Conservation (phyloP, 2,888 invertebrate genomes). For the Campaea margaritaria region DNA sequence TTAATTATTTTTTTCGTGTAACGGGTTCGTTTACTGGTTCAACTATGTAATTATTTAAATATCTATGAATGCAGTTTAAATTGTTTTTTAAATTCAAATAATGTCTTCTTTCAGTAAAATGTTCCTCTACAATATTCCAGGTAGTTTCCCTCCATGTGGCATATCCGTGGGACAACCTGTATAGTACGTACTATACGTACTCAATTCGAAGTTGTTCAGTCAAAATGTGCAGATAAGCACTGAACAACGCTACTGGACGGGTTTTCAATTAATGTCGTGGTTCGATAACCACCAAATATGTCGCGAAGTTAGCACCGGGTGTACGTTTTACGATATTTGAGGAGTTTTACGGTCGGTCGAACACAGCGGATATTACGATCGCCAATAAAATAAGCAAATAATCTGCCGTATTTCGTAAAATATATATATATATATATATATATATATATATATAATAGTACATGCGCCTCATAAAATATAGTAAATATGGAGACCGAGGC, state of each 20-base stretch:
- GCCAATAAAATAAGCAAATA: conserved; percentile 57
- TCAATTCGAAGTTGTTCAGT: no score
- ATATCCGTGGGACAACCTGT: no score
- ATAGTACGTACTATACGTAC: no score
- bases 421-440: conserved; percentile 27
- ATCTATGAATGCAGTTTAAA: no score
- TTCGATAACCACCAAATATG: conserved; percentile 7
- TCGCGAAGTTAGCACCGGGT: conserved; percentile 4
- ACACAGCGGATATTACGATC: conserved; percentile 58
- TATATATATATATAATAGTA: conserved; percentile 29
- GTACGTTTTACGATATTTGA: conserved; percentile 61
- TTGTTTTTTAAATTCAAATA: no score
- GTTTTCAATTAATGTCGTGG: conserved; percentile 8
- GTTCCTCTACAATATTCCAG: no score
- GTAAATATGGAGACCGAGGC: neutral
- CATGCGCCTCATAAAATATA: conserved; percentile 23
- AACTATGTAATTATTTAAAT: no score
- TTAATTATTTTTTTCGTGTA: no score
- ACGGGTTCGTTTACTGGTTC: no score
- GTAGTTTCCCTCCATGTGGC: no score
- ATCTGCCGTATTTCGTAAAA: conserved; percentile 43
- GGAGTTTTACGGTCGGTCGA: conserved; percentile 51
- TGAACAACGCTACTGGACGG: neutral
- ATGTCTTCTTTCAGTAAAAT: no score
- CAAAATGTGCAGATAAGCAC: neutral